Base-by-base conservation (phyloP, 2,113 vertebrate species). In the Colaptes auratus region DNA sequence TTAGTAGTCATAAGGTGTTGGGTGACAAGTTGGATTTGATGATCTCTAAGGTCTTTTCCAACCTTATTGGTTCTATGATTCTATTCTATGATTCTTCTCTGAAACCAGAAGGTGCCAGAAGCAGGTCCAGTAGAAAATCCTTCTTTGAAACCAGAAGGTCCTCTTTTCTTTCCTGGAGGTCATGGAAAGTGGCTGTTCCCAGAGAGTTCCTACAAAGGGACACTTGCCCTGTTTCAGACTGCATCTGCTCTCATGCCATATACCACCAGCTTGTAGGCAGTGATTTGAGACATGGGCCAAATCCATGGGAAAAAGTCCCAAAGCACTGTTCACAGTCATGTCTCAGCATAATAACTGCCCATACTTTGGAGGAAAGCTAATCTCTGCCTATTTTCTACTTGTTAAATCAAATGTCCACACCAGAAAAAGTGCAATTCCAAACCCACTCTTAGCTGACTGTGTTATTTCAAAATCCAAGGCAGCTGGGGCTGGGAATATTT, bases 251-350 rank as follows among this genome's bases (percentile, higher is more conserved):
- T 56, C 59, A 50, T 23, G 61, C 7, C 27, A 12, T 1, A 1
- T 50, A 15, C 17, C 12, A 23, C 4, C 1, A 20, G 8, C 7
- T 76, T 82, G 30, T 36, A 48, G 64, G 60, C 0, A 3, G 6
- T 48, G 48, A 35, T 3, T 27, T 6, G 31, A 83, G 58, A 64
- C 17, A 7, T 5, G 61, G 58, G 33, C 12, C 39, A 78, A 87
- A 82, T 9, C n/a, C 46, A 8, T 14, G 7, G 7, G 48, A 6
- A 73, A 87, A 73, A 81, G 9, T 0, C 1, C 23, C 7, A 42
- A 82, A 66, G 3, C 3, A 46, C 14, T 33, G 3, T 33, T 82
- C 3, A 0, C 16, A 18, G 39, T 60, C 12, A 10, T 25, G 48
- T 28, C 21, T 24, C 60, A 73, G 24, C 20, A 17, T 71, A 56